A percentile compares a stretch with the other conserved stretches of the same genome.
These are phyloP conservation scores for Raja brachyura DNA, from an alignment of 2,113 vertebrate genomes.

Conservation along the genomic window DNA sequence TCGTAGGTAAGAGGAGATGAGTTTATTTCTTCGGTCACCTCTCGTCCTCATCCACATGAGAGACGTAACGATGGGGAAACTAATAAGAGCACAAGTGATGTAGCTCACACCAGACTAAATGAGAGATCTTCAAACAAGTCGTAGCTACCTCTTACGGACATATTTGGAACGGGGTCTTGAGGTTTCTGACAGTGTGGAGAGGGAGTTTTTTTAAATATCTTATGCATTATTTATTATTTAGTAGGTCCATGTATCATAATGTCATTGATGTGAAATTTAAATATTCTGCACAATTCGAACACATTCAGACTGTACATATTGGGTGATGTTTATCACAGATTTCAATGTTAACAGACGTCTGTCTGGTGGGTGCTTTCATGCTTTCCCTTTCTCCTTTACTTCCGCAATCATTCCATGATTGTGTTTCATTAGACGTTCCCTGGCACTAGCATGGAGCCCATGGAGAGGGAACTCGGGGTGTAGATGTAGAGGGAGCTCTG, in stretches of 20 bases:
- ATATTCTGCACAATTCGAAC: slow-evolving; percentile 2
- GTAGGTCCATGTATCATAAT: not conserved
- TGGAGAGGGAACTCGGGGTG: no score
- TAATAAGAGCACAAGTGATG: no score
- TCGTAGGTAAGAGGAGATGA: no score
- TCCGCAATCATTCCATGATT: slow-evolving; percentile 85
- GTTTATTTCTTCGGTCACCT: no score
- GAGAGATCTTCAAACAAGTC: no score
- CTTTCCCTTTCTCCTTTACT: slow-evolving; percentile 48
- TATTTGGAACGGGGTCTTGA: no score
- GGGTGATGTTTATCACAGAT: not conserved
- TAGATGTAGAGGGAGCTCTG: no score
- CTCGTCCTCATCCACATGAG: no score
- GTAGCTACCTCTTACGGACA: no score
- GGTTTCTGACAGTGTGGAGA: no score
- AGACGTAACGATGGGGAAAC: no score
- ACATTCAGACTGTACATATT: slow-evolving; percentile 19
- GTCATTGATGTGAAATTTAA: slow-evolving; percentile 16
- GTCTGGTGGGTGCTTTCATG: not conserved
- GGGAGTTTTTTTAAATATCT: not conserved
- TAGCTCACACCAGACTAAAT: no score
- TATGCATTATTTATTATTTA: not conserved
- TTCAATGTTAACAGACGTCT: not conserved
- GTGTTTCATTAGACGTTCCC: slow-evolving; percentile 88
- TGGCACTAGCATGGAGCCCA: slow-evolving; percentile 61